Evolutionary conservation across 2,888 invertebrate species (phyloP), one percentile per base, ranked within the genome.

Genomic region (Brenthis hecate): DNA sequence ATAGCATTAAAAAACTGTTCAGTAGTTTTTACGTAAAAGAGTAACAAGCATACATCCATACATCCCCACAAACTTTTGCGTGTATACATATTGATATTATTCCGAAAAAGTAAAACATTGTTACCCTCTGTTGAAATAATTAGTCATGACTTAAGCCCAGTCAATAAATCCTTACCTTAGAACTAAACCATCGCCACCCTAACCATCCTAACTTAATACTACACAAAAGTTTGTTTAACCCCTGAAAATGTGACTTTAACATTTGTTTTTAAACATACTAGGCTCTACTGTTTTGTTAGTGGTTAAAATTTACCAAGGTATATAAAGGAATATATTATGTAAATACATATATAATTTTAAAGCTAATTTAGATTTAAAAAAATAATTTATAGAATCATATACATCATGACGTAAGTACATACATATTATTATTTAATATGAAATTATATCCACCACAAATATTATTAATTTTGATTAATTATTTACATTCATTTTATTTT

Each of bases 201-300:
- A 60, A 19, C 13, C 19, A 14, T 23, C 28, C 53, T 58, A 66
- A 66, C 60, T 60, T 60, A 50, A 28, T 51, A 60, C 66, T 60
- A 48, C 14, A 48, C 54, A 60, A 66, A 66, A 50, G 58, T 66
- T 66, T 60, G 28, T 54, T 60, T 55, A 54, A 53, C 53, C 66
- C 56, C 48, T 13, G 60, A 54, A 66, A 66, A 66, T 66, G 55
- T 48, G 66, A 60, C 60, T 60, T 66, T 55, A 55, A 66, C 60
- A 55, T 60, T 54, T 66, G 60, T 60, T 54, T 19, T 48, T 58
- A 66, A 60, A 32, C 54, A 60, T n/a, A 14, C 58, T 19, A 32
- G 66, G 66, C 47, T 60, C 47, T 47, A 32, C 53, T 55, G 60
- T 60, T 16, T 60, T 54, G 32, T 51, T 51, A 51, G 60, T 58